These are phyloP conservation scores for Pandion haliaetus DNA, from an alignment of 2,113 vertebrate genomes.

Conservation along the genomic window DNA sequence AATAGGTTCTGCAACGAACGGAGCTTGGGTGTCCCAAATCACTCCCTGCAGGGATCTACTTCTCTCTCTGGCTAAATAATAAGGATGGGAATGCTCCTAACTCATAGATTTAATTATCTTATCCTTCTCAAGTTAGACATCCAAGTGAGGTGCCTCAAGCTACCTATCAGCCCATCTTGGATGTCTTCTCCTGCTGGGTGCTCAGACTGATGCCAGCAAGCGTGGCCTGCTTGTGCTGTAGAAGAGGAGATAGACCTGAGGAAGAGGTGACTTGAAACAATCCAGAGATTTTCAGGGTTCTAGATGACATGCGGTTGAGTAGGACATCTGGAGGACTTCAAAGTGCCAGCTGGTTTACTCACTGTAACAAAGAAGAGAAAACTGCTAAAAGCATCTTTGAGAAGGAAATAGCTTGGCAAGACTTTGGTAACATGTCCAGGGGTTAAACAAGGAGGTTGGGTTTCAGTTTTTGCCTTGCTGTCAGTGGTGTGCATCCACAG, in stretches of 20 bases:
- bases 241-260: neutral
- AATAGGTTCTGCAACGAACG: neutral
- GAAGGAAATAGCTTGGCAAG: neutral
- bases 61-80: neutral
- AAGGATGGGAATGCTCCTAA: neutral
- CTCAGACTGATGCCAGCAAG: neutral
- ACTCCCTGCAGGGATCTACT: neutral
- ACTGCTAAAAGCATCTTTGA: neutral
- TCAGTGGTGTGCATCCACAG: neutral
- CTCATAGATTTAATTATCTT: neutral
- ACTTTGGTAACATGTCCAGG: neutral
- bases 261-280: neutral
- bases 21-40: neutral
- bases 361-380: neutral
- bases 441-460: neutral
- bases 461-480: neutral
- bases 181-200: neutral
- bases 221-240: neutral
- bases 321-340: neutral
- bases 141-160: neutral
- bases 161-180: neutral
- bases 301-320: neutral
- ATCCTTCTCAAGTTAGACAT: neutral
- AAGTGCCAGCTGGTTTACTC: neutral
- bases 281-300: neutral